Base-by-base conservation (phyloP, 2,797 vertebrate genomes). In the Melanotaenia boesemani region DNA sequence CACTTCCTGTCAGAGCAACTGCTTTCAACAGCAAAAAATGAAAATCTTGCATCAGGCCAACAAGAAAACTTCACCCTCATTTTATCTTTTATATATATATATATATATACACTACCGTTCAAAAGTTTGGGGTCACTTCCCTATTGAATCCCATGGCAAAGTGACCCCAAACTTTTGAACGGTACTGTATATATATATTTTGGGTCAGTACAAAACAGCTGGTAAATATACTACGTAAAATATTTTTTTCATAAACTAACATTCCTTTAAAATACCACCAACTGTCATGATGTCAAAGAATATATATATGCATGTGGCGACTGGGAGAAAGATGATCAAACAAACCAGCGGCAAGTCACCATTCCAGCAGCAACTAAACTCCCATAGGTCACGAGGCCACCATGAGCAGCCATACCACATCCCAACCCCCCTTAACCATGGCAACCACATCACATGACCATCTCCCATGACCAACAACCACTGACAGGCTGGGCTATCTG, bases 381-480 rank as follows among this genome's bases (percentile, higher is more conserved):
- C 70, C 67, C 73, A 85, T 24, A 82, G 91, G 91, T 91, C 90
- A 93, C 68, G 41, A 88, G 88, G 89, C 84, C 88, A 91, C 81
- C 70, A 64, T n/a, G 72, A 86, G 76, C 76, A 81, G 76, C 87
- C 87, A 88, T 87, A 84, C 84, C 89, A 88, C 83, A 86, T 86
- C 91, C 85, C 86, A 85, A 81, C 86, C 88, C 87, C 88, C 87
- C 79, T 78, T 84, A 90, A 84, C 89, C 88, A 91, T 90, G 83
- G 87, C 87, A 92, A 92, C 93, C 79, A 80, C 85, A 81, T 91
- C 93, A 89, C 87, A 92, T 91, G 92, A 91, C 86, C 72, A 32
- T 71, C 89, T 88, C 88, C 75, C 83, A 85, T 91, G 87, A 92
- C 79, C 69, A 36, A 77, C 78, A 75, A 81, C 78, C 75, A 74